phyloP scores from a whole-genome alignment of 2,113 vertebrate species.

The Ornithorhynchus anatinus region DNA sequence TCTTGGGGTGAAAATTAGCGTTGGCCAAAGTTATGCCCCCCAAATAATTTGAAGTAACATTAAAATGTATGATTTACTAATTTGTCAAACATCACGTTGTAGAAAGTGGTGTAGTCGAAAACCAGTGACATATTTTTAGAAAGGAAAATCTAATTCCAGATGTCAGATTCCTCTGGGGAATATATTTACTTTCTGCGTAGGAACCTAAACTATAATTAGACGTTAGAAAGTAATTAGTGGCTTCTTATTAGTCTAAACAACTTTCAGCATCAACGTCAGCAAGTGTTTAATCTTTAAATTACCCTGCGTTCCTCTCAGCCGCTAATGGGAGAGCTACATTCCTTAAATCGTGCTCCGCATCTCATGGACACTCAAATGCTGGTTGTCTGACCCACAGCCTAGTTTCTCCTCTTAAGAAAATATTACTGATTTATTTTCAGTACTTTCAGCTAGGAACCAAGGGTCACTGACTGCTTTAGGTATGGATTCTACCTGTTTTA shows the following conservation, averaged over 20 bases:
- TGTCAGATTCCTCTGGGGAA: slow-evolving; percentile 3
- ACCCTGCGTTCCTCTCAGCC: neutral
- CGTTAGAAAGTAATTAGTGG: too few relatives aligned
- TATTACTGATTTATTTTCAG: neutral
- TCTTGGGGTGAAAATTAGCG: too few relatives aligned
- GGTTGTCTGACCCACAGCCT: too few relatives aligned
- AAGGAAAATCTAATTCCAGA: neutral
- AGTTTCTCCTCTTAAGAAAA: neutral
- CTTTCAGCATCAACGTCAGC: neutral
- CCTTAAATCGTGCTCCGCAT: too few relatives aligned
- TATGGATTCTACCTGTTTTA: neutral
- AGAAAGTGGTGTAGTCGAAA: neutral
- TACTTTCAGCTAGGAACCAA: too few relatives aligned
- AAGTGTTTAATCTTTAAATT: neutral
- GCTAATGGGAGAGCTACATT: too few relatives aligned
- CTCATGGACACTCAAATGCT: too few relatives aligned
- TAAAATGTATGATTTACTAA: too few relatives aligned
- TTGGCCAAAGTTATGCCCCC: too few relatives aligned
- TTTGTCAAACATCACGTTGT: too few relatives aligned
- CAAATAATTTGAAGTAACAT: too few relatives aligned
- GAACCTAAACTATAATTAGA: neutral
- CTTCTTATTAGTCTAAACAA: neutral
- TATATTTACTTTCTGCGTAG: neutral
- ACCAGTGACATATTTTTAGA: neutral
- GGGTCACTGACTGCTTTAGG: neutral